Conservation (phyloP, 2,888 invertebrate species). For the Ptychoptera albimana region DNA sequence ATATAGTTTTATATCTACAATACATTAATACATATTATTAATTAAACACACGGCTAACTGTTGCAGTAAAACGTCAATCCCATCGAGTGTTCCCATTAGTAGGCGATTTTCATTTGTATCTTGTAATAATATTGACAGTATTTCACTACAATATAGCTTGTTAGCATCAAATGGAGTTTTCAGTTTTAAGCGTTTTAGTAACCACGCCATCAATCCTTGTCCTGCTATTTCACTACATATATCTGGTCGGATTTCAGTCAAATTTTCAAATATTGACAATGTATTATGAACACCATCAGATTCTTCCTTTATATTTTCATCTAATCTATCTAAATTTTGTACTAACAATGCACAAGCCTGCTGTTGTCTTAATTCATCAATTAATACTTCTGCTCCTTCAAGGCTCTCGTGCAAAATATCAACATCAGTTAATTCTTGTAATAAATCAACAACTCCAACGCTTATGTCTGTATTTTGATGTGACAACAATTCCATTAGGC, state of each 20-base stretch:
- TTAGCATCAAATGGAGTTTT: slow-evolving; percentile 89
- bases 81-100: slow-evolving; percentile 79
- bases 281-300: slow-evolving; percentile 93
- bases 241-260: slow-evolving; percentile 79
- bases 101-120: slow-evolving; percentile 68
- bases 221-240: slow-evolving; percentile 72
- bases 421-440: slow-evolving; percentile 86
- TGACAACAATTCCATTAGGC: slow-evolving; percentile 77
- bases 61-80: slow-evolving; percentile 89
- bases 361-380: slow-evolving; percentile 75
- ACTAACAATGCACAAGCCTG: slow-evolving; percentile 81
- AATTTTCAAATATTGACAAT: slow-evolving; percentile 79
- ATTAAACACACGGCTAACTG: slow-evolving; percentile 59
- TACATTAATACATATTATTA: not conserved
- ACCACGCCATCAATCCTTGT: slow-evolving; percentile 83
- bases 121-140: slow-evolving; percentile 88
- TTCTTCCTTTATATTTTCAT: slow-evolving; percentile 87
- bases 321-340: slow-evolving; percentile 84
- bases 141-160: slow-evolving; percentile 90
- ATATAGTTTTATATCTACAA: slow-evolving; percentile 27
- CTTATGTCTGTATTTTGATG: slow-evolving; percentile 80
- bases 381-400: slow-evolving; percentile 75
- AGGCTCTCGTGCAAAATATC: slow-evolving; percentile 90
- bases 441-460: slow-evolving; percentile 36
- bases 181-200: slow-evolving; percentile 71